Percentiles rank a stretch among this genome's conserved stretches.
Evolutionary conservation across 2,888 invertebrate genomes (phyloP).

Genomic region (Pristionchus arcanus): DNA sequence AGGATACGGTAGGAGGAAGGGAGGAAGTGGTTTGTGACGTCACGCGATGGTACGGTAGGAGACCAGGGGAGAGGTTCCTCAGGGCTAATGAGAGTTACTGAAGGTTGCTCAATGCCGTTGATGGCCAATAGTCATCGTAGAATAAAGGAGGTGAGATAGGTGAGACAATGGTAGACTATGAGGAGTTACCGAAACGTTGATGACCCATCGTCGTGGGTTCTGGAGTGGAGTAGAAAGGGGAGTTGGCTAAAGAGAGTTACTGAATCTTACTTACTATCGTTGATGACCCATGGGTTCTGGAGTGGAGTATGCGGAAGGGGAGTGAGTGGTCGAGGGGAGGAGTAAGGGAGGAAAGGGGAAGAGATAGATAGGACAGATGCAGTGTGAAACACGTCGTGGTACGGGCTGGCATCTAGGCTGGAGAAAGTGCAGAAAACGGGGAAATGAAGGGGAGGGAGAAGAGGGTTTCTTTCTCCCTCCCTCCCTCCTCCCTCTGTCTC

Average conservation of each 20-base stretch:
- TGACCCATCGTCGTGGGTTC: not conserved
- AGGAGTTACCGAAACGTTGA: not conserved
- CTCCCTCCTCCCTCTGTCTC: not conserved
- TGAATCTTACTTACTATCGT: not conserved
- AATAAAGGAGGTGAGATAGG: not conserved
- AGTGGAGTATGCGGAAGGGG: not conserved
- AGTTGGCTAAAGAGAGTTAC: no score
- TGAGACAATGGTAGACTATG: not conserved
- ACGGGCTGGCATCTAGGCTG: slow-evolving; percentile 16
- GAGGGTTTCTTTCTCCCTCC: not conserved
- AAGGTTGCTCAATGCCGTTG: no score
- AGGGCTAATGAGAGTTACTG: no score
- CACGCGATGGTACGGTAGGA: not conserved
- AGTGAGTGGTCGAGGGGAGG: not conserved
- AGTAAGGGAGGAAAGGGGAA: not conserved
- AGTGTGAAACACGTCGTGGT: slow-evolving; percentile 12
- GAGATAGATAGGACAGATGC: slow-evolving; percentile 33
- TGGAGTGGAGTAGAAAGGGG: not conserved
- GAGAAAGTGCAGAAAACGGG: slow-evolving; percentile 5
- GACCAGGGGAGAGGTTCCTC: no score
- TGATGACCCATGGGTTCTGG: not conserved
- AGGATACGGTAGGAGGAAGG: no score
- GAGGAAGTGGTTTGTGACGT: no score
- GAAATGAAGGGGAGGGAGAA: not conserved
- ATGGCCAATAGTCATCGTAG: no score